Evolutionary conservation across 2,888 invertebrate genomes (phyloP).

Genomic region (Heliconius cydno): DNA sequence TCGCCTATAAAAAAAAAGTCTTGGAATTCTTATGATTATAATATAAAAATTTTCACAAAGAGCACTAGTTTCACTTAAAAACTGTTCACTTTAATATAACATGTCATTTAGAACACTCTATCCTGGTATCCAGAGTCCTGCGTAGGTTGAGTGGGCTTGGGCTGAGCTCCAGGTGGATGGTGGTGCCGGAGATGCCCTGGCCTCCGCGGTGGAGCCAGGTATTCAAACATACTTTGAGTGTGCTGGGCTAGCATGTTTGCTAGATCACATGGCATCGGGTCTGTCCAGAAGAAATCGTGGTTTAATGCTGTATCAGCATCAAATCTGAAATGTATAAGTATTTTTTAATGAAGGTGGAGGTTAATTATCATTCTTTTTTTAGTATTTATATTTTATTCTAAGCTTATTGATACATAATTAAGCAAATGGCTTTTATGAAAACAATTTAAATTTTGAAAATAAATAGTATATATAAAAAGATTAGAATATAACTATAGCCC

Average conservation of each 20-base stretch:
- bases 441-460: too few species aligned
- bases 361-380: too few species aligned
- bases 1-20: background rate
- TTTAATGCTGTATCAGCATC: slow-evolving; percentile 97
- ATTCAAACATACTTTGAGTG: slow-evolving; percentile 97
- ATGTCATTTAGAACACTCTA: slow-evolving; percentile 86
- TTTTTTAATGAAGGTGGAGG: background rate
- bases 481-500: too few species aligned
- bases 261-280: slow-evolving; percentile 96
- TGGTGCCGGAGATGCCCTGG: slow-evolving; percentile 88
- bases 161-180: slow-evolving; percentile 79
- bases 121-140: slow-evolving; percentile 94
- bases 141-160: slow-evolving; percentile 78
- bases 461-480: too few species aligned
- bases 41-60: background rate
- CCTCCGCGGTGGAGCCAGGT: slow-evolving; percentile 87
- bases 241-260: slow-evolving; percentile 95
- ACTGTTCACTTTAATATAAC: background rate
- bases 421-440: too few species aligned
- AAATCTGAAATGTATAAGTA: slow-evolving; percentile 61
- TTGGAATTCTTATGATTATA: background rate
- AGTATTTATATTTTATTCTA: too few species aligned
- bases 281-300: slow-evolving; percentile 99
- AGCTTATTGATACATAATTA: too few species aligned
- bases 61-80: background rate